phyloP scores from a whole-genome alignment of 1,140 invertebrate genomes.

The Pseudomyrmex dendroicus region DNA sequence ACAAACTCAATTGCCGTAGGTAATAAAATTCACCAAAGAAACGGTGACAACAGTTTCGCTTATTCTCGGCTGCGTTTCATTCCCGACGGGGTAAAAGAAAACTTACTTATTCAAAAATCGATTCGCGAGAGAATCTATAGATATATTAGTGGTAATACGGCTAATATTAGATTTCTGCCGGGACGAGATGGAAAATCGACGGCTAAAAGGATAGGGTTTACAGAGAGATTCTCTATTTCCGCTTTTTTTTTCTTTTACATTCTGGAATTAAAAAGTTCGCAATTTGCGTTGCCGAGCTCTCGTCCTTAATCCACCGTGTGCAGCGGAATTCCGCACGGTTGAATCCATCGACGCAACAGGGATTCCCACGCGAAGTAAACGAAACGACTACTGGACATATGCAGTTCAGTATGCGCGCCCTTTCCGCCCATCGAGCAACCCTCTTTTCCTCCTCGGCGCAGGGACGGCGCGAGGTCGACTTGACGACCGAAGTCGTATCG shows the following conservation, averaged over 20 bases:
- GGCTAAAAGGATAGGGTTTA: background rate
- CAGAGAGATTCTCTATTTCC: background rate
- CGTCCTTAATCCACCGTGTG: background rate
- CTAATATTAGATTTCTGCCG: background rate
- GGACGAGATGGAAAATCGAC: background rate
- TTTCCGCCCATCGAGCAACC: slow-evolving; percentile 47
- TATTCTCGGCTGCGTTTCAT: no score
- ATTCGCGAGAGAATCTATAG: background rate
- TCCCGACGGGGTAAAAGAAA: background rate
- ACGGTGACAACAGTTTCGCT: background rate
- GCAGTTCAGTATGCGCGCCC: slow-evolving; percentile 37
- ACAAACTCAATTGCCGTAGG: slow-evolving; percentile 14
- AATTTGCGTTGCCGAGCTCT: background rate
- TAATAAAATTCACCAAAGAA: slow-evolving; percentile 11
- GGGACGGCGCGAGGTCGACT: slow-evolving; percentile 67
- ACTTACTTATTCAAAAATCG: background rate
- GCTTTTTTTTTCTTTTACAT: background rate
- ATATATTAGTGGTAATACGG: no score
- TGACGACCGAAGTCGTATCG: slow-evolving; percentile 69
- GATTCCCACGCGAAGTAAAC: background rate
- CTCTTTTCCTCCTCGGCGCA: slow-evolving; percentile 63
- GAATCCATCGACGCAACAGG: slow-evolving; percentile 44
- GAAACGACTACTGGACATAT: slow-evolving; percentile 47
- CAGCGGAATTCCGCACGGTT: no score
- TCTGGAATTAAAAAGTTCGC: background rate